Evolutionary conservation across 2,888 invertebrate genomes (phyloP).

Genomic region (Torymus texanus): DNA sequence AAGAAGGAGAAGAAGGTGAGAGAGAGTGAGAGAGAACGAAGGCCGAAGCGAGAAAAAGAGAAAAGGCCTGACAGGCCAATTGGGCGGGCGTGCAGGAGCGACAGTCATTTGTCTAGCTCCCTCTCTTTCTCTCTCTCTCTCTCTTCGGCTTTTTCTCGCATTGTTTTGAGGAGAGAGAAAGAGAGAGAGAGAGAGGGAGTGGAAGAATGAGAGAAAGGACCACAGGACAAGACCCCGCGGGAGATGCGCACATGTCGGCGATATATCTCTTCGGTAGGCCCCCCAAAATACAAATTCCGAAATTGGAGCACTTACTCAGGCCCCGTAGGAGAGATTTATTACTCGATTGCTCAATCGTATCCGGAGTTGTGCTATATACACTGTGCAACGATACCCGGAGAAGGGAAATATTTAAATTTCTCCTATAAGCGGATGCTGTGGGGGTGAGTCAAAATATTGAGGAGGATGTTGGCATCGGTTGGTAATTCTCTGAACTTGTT

Average conservation of each 20-base stretch:
- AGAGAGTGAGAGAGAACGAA: not conserved
- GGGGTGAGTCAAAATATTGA: conserved; percentile 42
- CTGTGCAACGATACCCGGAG: not conserved
- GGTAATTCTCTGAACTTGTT: too few species aligned
- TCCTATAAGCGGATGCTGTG: not conserved
- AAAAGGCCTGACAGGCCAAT: conserved; percentile 5
- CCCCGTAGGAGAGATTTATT: conserved; percentile 38
- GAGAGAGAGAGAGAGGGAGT: not conserved
- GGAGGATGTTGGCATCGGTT: too few species aligned
- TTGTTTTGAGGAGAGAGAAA: not conserved
- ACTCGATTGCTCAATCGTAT: conserved; percentile 44
- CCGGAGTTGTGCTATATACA: too few species aligned
- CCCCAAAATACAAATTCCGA: conserved; percentile 74
- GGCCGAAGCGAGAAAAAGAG: not conserved
- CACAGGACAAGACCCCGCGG: not conserved
- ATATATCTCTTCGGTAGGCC: conserved; percentile 73
- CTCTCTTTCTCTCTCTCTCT: not conserved
- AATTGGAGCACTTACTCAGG: conserved; percentile 75
- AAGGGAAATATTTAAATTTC: not conserved
- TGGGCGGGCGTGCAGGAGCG: conserved; percentile 8
- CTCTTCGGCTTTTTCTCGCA: not conserved
- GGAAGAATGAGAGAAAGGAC: not conserved
- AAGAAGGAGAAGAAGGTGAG: not conserved
- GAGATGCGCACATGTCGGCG: conserved; percentile 70
- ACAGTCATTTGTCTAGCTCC: conserved; percentile 25